phyloP scores from a whole-genome alignment of 2,888 invertebrate species.

The Philonicus albiceps region DNA sequence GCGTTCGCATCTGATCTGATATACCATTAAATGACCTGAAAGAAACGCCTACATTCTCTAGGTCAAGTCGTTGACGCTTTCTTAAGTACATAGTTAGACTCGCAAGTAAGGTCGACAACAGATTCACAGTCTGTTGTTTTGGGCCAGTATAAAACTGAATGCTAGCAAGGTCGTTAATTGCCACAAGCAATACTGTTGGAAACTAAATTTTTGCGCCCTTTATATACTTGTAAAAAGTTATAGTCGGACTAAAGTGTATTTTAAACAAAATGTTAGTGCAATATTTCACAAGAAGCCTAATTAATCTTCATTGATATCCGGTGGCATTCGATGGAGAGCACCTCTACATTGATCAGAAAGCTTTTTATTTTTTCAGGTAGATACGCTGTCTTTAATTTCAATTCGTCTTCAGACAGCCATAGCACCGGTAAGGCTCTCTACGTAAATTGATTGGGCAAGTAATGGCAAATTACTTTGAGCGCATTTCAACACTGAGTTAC shows the following conservation, averaged over 20 bases:
- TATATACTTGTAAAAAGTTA: background rate
- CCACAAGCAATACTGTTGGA: background rate
- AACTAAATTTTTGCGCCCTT: background rate
- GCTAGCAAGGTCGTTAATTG: background rate
- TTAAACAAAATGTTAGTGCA: background rate
- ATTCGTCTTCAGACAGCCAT: background rate
- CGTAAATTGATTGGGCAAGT: background rate
- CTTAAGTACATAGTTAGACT: background rate
- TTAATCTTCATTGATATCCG: background rate
- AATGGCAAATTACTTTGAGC: background rate
- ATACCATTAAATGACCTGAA: background rate
- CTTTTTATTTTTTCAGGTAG: background rate
- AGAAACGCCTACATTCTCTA: constrained; percentile 27
- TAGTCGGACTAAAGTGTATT: background rate
- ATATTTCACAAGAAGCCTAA: background rate
- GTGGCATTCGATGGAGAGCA: background rate
- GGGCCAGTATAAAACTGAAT: background rate
- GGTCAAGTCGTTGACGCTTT: constrained; percentile 1
- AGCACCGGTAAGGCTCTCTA: background rate
- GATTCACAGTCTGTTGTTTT: background rate
- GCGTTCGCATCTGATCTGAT: background rate
- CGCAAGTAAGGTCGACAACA: background rate
- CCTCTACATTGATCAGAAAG: background rate
- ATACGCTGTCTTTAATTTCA: background rate
- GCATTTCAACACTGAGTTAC: background rate